Evolutionary conservation across 2,113 vertebrate species (phyloP), one percentile per base, ranked within the genome.

Genomic region (Neogale vison): DNA sequence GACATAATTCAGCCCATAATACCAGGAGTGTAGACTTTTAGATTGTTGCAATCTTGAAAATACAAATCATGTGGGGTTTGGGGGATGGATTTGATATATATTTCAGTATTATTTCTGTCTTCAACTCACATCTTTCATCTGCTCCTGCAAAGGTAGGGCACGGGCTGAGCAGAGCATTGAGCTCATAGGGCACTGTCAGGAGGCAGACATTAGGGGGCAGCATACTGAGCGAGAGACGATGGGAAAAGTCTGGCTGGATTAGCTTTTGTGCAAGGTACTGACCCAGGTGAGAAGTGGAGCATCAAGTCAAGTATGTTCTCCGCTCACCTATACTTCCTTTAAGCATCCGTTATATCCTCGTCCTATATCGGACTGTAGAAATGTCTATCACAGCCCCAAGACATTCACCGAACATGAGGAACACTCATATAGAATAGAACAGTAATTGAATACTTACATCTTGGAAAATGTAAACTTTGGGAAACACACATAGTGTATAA

Each of bases 381-480:
- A 67, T 52, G 34, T 52, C 29, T 15, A 36, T 79, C 9, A 1
- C 1, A 90, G 71, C 21, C 13, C 50, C 36, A 2, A 57, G 45
- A 61, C 4, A 18, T 52, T 79, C 31, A 79, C 5, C 8, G 45
- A 20, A 34, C 29, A 52, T 79, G 29, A 50, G 72, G 42, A 76
- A 76, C 13, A 29, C 17, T 31, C 47, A 31, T 31, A 47, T 31
- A 47, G 42, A 45, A 45, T 45, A 29, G 42, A 55, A 36, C 39
- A 42, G 29, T 61, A 55, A 63, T 55, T 82, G 26, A 24, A 88
- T 26, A 69, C 59, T 29, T 39, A 77, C 69, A 47, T 26, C 96
- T 92, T 96, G 7, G 63, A 88, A 96, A 94, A 88, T 67, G 31
- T 14, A 34, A 59, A 67, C 59, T 84, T 81, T 50, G 31, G 24